Base-by-base conservation (phyloP, 2,888 invertebrate genomes). In the Drosophila limbata region DNA sequence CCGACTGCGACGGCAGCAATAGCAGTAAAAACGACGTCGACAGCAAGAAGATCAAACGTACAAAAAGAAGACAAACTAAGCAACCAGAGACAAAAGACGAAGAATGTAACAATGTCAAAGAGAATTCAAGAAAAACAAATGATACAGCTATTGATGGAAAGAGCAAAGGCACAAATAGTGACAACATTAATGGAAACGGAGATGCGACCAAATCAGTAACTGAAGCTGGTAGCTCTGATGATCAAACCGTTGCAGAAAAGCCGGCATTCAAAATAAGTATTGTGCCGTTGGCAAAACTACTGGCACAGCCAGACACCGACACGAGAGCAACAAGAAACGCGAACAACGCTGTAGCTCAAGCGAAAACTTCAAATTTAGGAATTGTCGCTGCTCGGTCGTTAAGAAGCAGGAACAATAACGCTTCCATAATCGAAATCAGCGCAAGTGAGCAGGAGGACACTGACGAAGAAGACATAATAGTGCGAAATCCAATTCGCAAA, bases 201-300 rank as follows among this genome's bases (percentile, higher is more conserved):
- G 31, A 51, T 17, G 31, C 33, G 60, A 52, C 40, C 28, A 44
- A 25, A 35, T 25, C 40, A 51, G n/a, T 73, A 51, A 61, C 9
- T 31, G 61, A 74, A 33, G 51, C 25, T 21, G 35, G 15, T 11
- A 64, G 62, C 39, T 59, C 62, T 40, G 75, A 53, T 45, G 60
- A 60, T 35, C 47, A 57, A 59, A 44, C 42, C 42, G 37, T 8
- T 37, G 9, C 15, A 31, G 55, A 47, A 48, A 69, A 82, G 69
- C 68, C 69, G 21, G 28, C 63, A 39, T 79, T 82, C 59, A 91
- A 90, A 75, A 83, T 91, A 64, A 91, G 89, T 40, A 84, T 91
- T 73, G 91, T 91, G 52, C 91, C 91, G 65, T 63, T 91, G 53
- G 91, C 89, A 53, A 89, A 91, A 74, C 68, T 91, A 56, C 69